Conservation (phyloP, 2,888 invertebrate species). For the Cephonodes hylas region DNA sequence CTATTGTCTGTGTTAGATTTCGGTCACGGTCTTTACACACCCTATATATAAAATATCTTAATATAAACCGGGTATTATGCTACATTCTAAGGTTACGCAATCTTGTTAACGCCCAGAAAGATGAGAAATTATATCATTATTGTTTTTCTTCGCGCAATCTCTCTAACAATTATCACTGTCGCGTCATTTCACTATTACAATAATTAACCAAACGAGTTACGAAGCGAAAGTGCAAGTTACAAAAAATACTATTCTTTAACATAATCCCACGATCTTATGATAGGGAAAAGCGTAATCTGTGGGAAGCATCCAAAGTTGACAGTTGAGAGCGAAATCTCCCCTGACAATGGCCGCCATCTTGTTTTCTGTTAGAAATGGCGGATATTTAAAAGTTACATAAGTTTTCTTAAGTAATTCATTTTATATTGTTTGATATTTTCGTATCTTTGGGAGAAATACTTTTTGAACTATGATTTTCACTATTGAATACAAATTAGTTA, state of each 20-base stretch:
- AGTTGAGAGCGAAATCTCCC: conserved; percentile 66
- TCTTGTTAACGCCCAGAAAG: neutral
- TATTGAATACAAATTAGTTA: no score
- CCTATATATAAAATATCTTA: no score
- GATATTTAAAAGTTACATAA: neutral
- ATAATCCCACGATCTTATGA: conserved; percentile 74
- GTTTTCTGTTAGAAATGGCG: conserved; percentile 17
- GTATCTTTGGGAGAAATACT: no score
- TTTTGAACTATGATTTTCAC: no score
- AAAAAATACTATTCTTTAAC: conserved; percentile 65
- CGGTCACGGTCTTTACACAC: no score
- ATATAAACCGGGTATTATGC: no score
- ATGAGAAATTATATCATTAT: neutral
- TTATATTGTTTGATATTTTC: no score
- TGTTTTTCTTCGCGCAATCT: neutral
- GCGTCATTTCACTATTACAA: conserved; percentile 1
- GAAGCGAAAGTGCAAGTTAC: conserved; percentile 72
- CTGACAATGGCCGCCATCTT: conserved; percentile 53
- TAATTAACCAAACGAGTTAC: conserved; percentile 60
- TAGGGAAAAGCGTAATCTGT: conserved; percentile 75
- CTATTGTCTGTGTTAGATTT: no score
- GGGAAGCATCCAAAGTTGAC: conserved; percentile 61
- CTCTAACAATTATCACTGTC: conserved; percentile 10
- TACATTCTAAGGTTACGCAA: neutral
- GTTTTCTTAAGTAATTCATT: neutral